Evolutionary conservation across 2,888 invertebrate genomes (phyloP).

Genomic region (Andrena fulva): DNA sequence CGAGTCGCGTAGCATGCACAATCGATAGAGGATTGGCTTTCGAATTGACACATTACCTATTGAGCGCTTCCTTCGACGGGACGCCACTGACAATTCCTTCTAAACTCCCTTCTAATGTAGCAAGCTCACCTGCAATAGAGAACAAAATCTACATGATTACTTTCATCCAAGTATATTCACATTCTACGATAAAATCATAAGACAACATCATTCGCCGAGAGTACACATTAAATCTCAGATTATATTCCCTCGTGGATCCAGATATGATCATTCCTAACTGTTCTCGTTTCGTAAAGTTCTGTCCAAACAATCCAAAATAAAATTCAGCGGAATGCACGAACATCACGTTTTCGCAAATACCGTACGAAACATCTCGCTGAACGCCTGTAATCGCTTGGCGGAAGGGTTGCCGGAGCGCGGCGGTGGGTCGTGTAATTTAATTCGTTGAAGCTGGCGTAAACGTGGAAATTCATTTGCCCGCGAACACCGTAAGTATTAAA

Average conservation of each 20-base stretch:
- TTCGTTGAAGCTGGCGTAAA: slow-evolving; percentile 12
- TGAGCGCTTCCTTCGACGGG: background rate
- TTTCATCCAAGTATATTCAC: background rate
- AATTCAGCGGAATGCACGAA: background rate
- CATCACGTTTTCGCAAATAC: background rate
- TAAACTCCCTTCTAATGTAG: background rate
- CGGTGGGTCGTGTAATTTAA: background rate
- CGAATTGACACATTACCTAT: slow-evolving; percentile 19
- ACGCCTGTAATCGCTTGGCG: background rate
- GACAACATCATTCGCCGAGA: no score
- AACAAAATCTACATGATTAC: background rate
- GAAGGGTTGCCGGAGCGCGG: background rate
- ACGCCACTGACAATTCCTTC: background rate
- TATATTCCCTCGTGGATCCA: no score
- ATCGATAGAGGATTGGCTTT: slow-evolving; percentile 39
- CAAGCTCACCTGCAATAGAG: slow-evolving; percentile 55
- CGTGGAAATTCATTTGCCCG: slow-evolving; percentile 32
- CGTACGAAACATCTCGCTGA: background rate
- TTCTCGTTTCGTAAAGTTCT: no score
- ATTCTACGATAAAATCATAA: no score
- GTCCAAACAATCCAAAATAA: no score
- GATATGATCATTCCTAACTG: no score
- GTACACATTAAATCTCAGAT: no score
- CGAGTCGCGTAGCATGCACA: slow-evolving; percentile 16
- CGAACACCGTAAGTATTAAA: slow-evolving; percentile 30